phyloP scores from a whole-genome alignment of 2,888 invertebrate genomes.

The Acleris emargana region DNA sequence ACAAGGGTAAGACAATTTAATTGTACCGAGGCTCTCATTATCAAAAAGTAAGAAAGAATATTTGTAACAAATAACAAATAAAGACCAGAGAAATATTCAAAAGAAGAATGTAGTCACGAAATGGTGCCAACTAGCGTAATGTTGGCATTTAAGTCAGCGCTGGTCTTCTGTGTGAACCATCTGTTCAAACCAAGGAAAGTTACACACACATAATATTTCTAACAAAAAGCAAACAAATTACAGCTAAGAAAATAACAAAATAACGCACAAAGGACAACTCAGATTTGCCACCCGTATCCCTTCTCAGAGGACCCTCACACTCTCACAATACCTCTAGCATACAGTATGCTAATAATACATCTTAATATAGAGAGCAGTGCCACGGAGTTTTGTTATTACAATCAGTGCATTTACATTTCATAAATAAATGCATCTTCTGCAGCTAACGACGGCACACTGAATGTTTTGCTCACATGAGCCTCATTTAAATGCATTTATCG shows the following conservation, averaged over 20 bases:
- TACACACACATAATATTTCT: no score
- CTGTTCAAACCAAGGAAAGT: no score
- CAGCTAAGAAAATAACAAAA: background rate
- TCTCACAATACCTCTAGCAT: constrained; percentile 50
- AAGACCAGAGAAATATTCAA: no score
- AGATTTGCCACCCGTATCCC: constrained; percentile 53
- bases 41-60: no score
- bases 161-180: no score
- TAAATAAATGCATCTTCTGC: constrained; percentile 81
- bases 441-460: constrained; percentile 71
- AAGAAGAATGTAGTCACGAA: no score
- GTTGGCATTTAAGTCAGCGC: no score
- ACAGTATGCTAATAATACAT: constrained; percentile 82
- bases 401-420: constrained; percentile 84
- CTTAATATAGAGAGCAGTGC: constrained; percentile 82
- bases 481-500: constrained; percentile 71
- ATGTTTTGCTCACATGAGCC: constrained; percentile 58
- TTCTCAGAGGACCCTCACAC: constrained; percentile 55
- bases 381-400: constrained; percentile 83
- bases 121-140: no score
- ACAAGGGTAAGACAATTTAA: no score
- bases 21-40: no score
- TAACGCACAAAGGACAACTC: constrained; percentile 47
- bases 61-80: no score
- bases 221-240: no score